Evolutionary conservation across 2,113 vertebrate genomes (phyloP), one percentile per base, ranked within the genome.

Genomic region (Pantherophis guttatus): DNA sequence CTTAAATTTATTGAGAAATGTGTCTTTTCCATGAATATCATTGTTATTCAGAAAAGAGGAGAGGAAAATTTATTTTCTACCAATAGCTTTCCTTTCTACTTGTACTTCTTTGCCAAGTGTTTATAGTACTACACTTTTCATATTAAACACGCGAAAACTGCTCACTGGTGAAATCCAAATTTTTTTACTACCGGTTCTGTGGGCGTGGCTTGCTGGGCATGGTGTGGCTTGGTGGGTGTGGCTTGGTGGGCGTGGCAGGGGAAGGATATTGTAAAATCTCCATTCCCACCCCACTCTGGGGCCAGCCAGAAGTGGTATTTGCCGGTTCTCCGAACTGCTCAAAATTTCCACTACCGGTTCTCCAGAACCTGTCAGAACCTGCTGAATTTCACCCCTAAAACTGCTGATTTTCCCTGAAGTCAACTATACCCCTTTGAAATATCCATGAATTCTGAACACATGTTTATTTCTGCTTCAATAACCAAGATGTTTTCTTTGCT

Each of bases 361-460:
- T 50, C 48, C 48, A 50, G 48, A 50, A 50, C 6, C 48, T 50
- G 48, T 7, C 48, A 50, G 48, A 50, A 50, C 1, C 48, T 50
- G 48, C 48, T 50, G 48, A 3, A 50, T 50, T 5, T 50, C 48
- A 50, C 48, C 5, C 5, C 48, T 50, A 4, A 58, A 57, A 9
- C 26, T 29, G 19, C 11, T n/a, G 48, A 52, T 53, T 23, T 44
- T 17, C 12, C 7, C 39, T 29, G 23, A 44, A 86, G 57, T 86
- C 54, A 4, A 58, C 54, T 97, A 96, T 96, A 93, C 93, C 94
- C 81, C 93, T 86, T 96, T 94, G 96, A 2, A 11, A 91, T 3
- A 54, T n/a, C 39, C 24, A 62, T 54, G 44, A 65, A 92, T 70
- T 92, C 33, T 70, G 21, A 88, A 88, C 17, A 88, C 44, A 88